Conservation (phyloP, 2,797 vertebrate species). For the Lutjanus campechanus region DNA sequence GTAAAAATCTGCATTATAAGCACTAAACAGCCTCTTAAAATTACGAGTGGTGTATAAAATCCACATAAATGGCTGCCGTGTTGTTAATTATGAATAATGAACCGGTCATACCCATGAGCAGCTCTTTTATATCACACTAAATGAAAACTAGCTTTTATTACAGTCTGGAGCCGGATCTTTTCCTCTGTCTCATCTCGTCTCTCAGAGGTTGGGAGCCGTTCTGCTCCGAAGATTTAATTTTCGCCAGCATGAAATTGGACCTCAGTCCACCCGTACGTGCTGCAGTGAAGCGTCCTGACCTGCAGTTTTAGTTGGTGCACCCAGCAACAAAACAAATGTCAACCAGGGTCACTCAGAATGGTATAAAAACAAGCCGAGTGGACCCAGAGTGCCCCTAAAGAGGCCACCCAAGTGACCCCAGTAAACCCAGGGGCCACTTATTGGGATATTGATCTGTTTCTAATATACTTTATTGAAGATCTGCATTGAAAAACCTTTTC, state of each 20-base stretch:
- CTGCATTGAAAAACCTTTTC: slow-evolving; percentile 4
- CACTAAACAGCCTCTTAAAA: slow-evolving; percentile 32
- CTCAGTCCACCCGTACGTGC: slow-evolving; percentile 10
- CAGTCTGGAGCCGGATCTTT: slow-evolving; percentile 13
- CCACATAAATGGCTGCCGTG: slow-evolving; percentile 34
- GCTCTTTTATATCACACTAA: slow-evolving; percentile 41
- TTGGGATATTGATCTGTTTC: slow-evolving; percentile 43
- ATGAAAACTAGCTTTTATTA: slow-evolving; percentile 46
- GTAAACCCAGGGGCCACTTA: slow-evolving; percentile 27
- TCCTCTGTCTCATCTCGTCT: slow-evolving; percentile 28
- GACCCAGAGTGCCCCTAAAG: slow-evolving; percentile 14
- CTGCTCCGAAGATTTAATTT: slow-evolving; percentile 63
- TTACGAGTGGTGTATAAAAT: slow-evolving; percentile 24
- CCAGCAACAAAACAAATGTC: slow-evolving; percentile 7
- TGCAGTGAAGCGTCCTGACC: slow-evolving; percentile 30
- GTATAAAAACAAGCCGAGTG: slow-evolving; percentile 3
- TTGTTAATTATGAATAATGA: slow-evolving; percentile 68
- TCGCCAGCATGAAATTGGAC: slow-evolving; percentile 56
- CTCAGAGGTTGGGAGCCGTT: slow-evolving; percentile 28
- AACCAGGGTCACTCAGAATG: slow-evolving; percentile 1
- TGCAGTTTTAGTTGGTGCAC: slow-evolving; percentile 23
- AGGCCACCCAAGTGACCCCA: slow-evolving; percentile 26
- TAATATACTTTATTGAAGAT: slow-evolving; percentile 37
- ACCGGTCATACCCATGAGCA: slow-evolving; percentile 10
- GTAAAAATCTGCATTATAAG: slow-evolving; percentile 42